These are phyloP conservation scores for Solen grandis DNA, from an alignment of 1,140 invertebrate genomes.

Conservation along the genomic window DNA sequence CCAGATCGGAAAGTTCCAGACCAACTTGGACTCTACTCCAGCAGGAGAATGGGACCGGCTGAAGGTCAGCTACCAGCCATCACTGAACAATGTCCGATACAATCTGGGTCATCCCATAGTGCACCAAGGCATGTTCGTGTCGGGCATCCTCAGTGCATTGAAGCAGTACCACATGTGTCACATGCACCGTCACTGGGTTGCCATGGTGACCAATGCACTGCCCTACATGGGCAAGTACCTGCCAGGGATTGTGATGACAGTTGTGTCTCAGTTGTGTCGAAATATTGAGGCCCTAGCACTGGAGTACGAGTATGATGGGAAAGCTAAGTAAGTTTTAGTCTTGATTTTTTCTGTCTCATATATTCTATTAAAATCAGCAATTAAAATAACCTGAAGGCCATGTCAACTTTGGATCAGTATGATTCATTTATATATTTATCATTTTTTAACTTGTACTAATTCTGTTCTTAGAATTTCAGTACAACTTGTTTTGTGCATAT, in stretches of 20 bases:
- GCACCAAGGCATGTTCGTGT: conserved; percentile 91
- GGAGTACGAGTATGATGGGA: conserved; percentile 61
- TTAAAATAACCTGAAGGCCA: no score
- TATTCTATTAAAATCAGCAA: no score
- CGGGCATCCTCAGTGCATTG: conserved; percentile 90
- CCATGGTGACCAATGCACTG: conserved; percentile 89
- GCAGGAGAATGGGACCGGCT: conserved; percentile 66
- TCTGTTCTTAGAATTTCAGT: no score
- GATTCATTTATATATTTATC: no score
- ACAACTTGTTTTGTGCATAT: no score
- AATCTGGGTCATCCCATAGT: conserved; percentile 70
- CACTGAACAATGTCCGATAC: conserved; percentile 66
- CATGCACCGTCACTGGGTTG: conserved; percentile 89
- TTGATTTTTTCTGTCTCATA: no score
- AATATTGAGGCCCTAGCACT: conserved; percentile 87
- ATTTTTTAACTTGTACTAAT: no score
- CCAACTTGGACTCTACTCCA: conserved; percentile 40
- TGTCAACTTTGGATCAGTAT: no score
- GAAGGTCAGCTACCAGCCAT: conserved; percentile 67
- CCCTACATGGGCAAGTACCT: conserved; percentile 88
- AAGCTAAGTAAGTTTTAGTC: conserved; percentile 60
- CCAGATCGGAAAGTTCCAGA: conserved; percentile 81
- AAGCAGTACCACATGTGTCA: conserved; percentile 83
- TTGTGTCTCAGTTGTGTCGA: conserved; percentile 91
- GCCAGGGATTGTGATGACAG: conserved; percentile 88